These are phyloP conservation scores for Anthoscopus minutus DNA, from an alignment of 2,113 vertebrate genomes.

Conservation along the genomic window DNA sequence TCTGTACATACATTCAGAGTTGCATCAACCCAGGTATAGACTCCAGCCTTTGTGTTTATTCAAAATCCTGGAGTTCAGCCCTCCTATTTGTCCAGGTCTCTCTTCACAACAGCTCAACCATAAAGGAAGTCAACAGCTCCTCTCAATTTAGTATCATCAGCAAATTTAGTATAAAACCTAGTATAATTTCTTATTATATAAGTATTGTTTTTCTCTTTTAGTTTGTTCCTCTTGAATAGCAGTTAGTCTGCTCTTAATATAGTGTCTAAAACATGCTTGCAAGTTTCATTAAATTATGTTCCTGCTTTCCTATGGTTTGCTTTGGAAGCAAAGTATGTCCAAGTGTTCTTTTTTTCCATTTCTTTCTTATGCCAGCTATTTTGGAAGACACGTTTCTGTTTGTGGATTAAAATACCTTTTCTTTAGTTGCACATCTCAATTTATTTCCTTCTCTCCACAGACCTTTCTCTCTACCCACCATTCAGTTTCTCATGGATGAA, in stretches of 20 bases:
- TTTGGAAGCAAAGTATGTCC: background rate
- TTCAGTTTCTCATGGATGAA: background rate
- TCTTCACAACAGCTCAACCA: background rate
- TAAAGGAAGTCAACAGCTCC: background rate
- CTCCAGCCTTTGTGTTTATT: background rate
- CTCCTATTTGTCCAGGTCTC: background rate
- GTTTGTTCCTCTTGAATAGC: background rate
- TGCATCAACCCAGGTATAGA: background rate
- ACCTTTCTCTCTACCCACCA: background rate
- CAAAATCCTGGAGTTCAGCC: background rate
- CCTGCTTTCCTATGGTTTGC: background rate
- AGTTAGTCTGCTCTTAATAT: background rate
- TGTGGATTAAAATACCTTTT: background rate
- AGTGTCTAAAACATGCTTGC: background rate
- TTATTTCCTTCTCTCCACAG: background rate
- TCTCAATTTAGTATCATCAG: background rate
- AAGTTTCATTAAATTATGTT: background rate
- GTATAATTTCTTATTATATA: background rate
- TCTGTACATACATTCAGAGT: background rate
- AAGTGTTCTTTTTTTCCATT: background rate
- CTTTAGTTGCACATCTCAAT: background rate
- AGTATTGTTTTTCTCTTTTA: background rate
- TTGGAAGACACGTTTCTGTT: background rate
- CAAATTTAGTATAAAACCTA: background rate
- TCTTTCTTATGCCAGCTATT: background rate